Evolutionary conservation across 1,140 invertebrate genomes (phyloP).

Genomic region (Steinernema khuongi): DNA sequence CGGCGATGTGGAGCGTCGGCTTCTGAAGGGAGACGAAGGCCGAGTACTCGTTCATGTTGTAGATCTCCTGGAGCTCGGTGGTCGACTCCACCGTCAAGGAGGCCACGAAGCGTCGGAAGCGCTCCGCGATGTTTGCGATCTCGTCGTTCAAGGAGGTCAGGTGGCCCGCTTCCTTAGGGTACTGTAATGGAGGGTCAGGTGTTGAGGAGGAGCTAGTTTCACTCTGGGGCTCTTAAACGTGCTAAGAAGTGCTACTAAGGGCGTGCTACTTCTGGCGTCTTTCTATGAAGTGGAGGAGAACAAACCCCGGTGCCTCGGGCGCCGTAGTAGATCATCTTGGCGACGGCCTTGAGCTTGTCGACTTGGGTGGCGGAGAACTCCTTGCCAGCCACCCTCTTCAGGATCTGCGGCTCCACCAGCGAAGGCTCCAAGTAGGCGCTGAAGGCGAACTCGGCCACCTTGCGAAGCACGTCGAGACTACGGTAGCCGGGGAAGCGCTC

Average conservation of each 20-base stretch:
- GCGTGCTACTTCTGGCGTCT: too few species aligned
- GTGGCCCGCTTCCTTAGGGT: not conserved
- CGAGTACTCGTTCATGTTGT: not conserved
- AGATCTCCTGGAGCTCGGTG: not conserved
- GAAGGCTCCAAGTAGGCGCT: slow-evolving; percentile 8
- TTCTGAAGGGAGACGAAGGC: not conserved
- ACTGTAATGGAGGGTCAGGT: not conserved
- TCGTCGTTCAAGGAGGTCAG: slow-evolving; percentile 3
- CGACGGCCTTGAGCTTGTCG: not conserved
- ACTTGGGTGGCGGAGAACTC: not conserved
- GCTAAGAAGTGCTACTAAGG: too few species aligned
- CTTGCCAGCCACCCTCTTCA: not conserved
- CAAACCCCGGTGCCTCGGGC: not conserved
- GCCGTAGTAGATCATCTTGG: slow-evolving; percentile 4
- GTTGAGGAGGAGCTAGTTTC: not conserved
- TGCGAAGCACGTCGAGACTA: not conserved
- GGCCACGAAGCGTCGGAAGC: not conserved
- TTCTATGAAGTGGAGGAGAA: too few species aligned
- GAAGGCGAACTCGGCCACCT: not conserved
- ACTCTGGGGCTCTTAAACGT: too few species aligned
- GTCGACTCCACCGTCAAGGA: not conserved
- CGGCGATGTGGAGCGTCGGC: slow-evolving; percentile 6
- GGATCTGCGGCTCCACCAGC: not conserved
- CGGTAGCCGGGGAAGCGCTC: not conserved
- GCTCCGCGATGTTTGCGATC: slow-evolving; percentile 2